Percentiles rank a stretch among this genome's conserved stretches.
Conservation (phyloP, 2,797 vertebrate genomes). For the Peromyscus melanophrys region DNA sequence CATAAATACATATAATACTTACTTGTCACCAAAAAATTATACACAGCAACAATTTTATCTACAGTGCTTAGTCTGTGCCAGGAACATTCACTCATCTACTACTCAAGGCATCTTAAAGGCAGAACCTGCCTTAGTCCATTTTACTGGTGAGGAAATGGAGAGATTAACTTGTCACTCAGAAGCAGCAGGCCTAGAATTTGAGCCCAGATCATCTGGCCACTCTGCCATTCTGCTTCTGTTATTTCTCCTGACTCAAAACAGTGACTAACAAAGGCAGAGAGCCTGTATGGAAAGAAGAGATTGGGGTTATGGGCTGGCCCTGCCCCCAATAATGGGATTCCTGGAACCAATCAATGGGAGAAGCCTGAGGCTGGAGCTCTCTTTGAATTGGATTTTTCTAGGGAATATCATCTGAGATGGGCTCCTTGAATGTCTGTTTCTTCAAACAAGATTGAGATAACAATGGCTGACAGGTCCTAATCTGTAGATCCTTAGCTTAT, state of each 20-base stretch:
- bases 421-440: not conserved
- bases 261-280: not conserved
- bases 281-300: not conserved
- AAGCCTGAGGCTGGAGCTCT: not conserved
- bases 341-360: not conserved
- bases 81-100: not conserved
- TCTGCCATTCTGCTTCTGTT: not conserved
- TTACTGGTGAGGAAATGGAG: not conserved
- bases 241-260: not conserved
- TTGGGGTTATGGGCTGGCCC: no score
- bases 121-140: not conserved
- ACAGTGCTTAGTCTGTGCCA: not conserved
- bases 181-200: not conserved
- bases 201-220: not conserved
- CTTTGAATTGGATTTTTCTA: not conserved
- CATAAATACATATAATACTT: not conserved
- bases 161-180: not conserved
- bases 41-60: not conserved
- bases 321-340: not conserved
- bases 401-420: not conserved
- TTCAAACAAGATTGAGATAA: not conserved
- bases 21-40: not conserved
- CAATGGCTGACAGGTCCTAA: not conserved
- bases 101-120: not conserved
- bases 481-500: not conserved